A percentile compares a stretch with the other conserved stretches of the same genome.
Evolutionary conservation across 2,113 vertebrate genomes (phyloP).

Genomic region (Thamnaconus septentrionalis): DNA sequence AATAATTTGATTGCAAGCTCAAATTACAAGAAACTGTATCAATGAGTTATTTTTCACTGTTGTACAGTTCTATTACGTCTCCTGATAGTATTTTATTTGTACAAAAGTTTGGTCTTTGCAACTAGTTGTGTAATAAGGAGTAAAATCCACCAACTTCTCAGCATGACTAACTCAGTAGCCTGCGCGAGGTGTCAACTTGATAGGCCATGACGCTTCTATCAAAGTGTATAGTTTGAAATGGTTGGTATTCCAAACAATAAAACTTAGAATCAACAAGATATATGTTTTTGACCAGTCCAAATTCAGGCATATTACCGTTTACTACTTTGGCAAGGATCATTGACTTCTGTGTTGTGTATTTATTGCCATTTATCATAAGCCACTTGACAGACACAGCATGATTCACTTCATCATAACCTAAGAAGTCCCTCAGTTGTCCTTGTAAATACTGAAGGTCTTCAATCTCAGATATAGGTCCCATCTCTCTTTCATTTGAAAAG

Average conservation of each 20-base stretch:
- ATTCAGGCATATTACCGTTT: too few relatives aligned
- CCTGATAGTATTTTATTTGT: background rate
- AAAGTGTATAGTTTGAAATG: background rate
- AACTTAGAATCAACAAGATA: conserved; percentile 4
- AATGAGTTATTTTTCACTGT: background rate
- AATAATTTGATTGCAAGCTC: too few relatives aligned
- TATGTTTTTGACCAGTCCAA: conserved; percentile 9
- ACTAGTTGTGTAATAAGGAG: conserved; percentile 3
- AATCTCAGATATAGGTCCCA: conserved; percentile 1
- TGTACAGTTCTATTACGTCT: conserved; percentile 8
- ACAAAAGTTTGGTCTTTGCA: conserved; percentile 10
- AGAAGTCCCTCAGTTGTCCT: conserved; percentile 2
- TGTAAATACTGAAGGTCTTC: conserved; percentile 3
- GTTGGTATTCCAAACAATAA: conserved; percentile 12
- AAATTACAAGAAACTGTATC: too few relatives aligned
- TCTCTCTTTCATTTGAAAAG: conserved; percentile 3
- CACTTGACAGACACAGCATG: conserved; percentile 7
- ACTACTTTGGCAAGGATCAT: background rate
- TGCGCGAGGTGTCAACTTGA: conserved; percentile 6
- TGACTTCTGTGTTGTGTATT: conserved; percentile 8
- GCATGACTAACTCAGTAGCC: conserved; percentile 5
- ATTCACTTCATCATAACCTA: background rate
- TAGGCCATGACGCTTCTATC: conserved; percentile 5
- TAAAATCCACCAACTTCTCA: conserved; percentile 6
- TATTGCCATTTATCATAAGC: conserved; percentile 12